Percentiles rank a stretch among this genome's conserved stretches.
Conservation (phyloP, 1,140 invertebrate species). For the Neodiprion fabricii region DNA sequence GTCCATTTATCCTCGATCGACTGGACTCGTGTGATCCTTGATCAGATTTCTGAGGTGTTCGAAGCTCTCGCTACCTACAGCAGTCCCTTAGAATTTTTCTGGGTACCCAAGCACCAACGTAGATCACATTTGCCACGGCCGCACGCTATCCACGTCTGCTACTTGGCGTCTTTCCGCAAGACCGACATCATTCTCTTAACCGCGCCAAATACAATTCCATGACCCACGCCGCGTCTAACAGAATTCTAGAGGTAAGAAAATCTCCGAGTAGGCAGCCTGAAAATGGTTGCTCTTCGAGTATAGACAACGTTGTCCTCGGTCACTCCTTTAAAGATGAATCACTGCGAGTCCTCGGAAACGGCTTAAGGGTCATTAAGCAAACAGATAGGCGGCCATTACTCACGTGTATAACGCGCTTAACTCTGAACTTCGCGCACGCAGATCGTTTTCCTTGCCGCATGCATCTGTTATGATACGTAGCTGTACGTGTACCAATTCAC, state of each 20-base stretch:
- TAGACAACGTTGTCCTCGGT: neutral
- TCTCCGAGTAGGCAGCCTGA: neutral
- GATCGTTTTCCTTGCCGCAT: neutral
- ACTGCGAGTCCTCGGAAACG: neutral
- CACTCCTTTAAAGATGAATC: neutral
- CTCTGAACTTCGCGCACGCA: neutral
- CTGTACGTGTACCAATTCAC: neutral
- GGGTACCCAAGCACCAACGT: conserved; percentile 32
- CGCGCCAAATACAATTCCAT: neutral
- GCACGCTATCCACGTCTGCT: conserved; percentile 30
- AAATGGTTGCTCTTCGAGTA: neutral
- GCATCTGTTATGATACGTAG: neutral
- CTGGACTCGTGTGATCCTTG: neutral
- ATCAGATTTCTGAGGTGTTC: conserved; percentile 19
- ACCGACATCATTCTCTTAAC: neutral
- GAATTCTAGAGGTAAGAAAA: neutral
- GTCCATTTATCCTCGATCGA: neutral
- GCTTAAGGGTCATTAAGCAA: conserved; percentile 1
- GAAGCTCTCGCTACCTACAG: conserved; percentile 36
- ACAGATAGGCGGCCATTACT: neutral
- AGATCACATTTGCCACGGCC: conserved; percentile 48
- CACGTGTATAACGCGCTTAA: conserved; percentile 4
- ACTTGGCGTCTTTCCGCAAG: neutral
- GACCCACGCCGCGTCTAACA: neutral
- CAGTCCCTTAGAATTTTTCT: conserved; percentile 35